Percentiles rank a stretch among this genome's conserved stretches.
phyloP scores from a whole-genome alignment of 2,797 vertebrate species.

The Pteropus rufus region DNA sequence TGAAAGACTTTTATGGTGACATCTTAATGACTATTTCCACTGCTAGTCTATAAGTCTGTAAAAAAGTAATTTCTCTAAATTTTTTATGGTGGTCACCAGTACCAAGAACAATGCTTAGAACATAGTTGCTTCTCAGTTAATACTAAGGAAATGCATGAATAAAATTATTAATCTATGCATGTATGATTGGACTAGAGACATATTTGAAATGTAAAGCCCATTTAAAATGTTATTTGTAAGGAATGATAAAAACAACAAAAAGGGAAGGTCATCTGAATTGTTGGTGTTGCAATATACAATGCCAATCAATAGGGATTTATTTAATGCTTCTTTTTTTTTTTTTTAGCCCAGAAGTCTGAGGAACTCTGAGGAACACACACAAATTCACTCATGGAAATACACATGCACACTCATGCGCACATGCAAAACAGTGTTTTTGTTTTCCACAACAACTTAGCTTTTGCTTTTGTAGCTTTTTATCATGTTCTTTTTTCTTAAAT shows the following conservation, averaged over 20 bases:
- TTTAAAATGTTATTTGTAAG: neutral
- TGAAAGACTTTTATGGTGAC: neutral
- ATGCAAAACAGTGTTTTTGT: neutral
- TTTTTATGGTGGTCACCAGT: neutral
- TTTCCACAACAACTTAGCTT: neutral
- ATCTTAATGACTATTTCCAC: neutral
- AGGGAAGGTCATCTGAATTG: neutral
- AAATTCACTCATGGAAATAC: neutral
- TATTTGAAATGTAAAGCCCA: neutral
- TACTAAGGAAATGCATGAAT: neutral
- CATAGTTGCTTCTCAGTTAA: neutral
- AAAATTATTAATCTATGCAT: neutral
- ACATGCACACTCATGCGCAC: accelerated
- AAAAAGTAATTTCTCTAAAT: neutral
- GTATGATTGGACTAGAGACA: neutral
- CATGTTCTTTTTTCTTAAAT: neutral
- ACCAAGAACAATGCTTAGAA: neutral
- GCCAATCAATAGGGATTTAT: neutral
- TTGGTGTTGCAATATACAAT: neutral
- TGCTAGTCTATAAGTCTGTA: neutral
- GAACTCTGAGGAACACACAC: neutral
- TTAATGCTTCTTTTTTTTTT: neutral
- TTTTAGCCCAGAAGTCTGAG: neutral
- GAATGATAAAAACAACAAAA: neutral
- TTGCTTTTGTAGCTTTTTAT: neutral